phyloP scores from a whole-genome alignment of 92 coral and sea anemone species.

The Plumapathes pennacea region DNA sequence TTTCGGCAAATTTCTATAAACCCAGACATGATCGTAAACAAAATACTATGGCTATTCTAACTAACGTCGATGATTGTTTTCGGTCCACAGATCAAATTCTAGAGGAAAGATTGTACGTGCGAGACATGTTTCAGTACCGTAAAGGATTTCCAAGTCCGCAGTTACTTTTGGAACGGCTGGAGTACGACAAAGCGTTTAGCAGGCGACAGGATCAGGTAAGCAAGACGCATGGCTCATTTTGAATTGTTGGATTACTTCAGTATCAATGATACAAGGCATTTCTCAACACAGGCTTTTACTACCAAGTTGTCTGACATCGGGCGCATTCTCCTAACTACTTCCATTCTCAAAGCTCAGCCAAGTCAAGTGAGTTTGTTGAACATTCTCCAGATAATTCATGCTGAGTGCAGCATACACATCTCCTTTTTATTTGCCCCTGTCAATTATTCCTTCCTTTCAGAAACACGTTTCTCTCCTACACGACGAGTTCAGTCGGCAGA shows the following conservation, averaged over 20 bases:
- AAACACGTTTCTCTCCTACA: slow-evolving; percentile 93
- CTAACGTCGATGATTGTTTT: too few relatives aligned
- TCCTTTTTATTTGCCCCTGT: background rate
- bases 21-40: too few relatives aligned
- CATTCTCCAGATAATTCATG: too few relatives aligned
- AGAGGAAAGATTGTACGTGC: slow-evolving; percentile 81
- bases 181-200: slow-evolving; percentile 62
- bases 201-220: slow-evolving; percentile 92
- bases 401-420: too few relatives aligned
- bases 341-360: slow-evolving; percentile 78
- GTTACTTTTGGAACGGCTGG: slow-evolving; percentile 68
- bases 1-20: too few relatives aligned
- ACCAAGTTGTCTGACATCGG: slow-evolving; percentile 90
- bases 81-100: slow-evolving; percentile 66
- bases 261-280: too few relatives aligned
- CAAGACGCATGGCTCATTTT: background rate
- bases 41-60: too few relatives aligned
- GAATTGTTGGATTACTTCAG: too few relatives aligned
- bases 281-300: slow-evolving; percentile 96
- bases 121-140: slow-evolving; percentile 86
- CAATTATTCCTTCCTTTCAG: slow-evolving; percentile 23
- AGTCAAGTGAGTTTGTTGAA: slow-evolving; percentile 88
- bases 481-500: slow-evolving; percentile 94
- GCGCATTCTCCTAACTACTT: slow-evolving; percentile 67
- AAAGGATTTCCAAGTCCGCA: slow-evolving; percentile 97